A percentile compares a stretch with the other conserved stretches of the same genome.
Conservation (phyloP, 2,113 vertebrate genomes). For the Scopus umbretta region DNA sequence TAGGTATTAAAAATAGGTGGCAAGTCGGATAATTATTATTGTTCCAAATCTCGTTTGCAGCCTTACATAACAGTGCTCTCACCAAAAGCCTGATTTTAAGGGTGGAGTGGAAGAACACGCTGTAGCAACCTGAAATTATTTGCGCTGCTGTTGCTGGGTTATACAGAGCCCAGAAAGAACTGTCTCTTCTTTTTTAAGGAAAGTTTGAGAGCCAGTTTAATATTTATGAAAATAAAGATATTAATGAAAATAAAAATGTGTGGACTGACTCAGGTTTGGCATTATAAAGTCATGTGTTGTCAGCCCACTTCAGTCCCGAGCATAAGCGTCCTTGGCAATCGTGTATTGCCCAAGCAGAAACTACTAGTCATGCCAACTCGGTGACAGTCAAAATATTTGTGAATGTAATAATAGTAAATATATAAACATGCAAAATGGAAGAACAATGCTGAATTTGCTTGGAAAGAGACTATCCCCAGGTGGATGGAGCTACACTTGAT, state of each 20-base stretch:
- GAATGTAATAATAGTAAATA: neutral
- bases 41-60: conserved; percentile 31
- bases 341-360: conserved; percentile 16
- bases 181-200: neutral
- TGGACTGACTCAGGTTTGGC: neutral
- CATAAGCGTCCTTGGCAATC: neutral
- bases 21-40: conserved; percentile 50
- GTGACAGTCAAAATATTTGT: neutral
- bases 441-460: neutral
- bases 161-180: neutral
- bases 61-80: conserved; percentile 54
- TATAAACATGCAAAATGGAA: neutral
- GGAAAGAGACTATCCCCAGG: neutral
- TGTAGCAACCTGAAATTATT: conserved; percentile 56
- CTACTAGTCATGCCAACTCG: neutral
- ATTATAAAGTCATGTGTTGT: neutral
- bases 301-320: neutral
- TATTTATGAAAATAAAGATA: neutral
- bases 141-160: neutral
- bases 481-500: neutral
- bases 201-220: neutral
- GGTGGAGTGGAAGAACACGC: conserved; percentile 32
- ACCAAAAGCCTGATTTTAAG: conserved; percentile 61
- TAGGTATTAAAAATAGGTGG: conserved; percentile 52
- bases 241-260: neutral